A percentile compares a stretch with the other conserved stretches of the same genome.
phyloP scores from a whole-genome alignment of 2,113 vertebrate genomes.

The Nesoenas mayeri region DNA sequence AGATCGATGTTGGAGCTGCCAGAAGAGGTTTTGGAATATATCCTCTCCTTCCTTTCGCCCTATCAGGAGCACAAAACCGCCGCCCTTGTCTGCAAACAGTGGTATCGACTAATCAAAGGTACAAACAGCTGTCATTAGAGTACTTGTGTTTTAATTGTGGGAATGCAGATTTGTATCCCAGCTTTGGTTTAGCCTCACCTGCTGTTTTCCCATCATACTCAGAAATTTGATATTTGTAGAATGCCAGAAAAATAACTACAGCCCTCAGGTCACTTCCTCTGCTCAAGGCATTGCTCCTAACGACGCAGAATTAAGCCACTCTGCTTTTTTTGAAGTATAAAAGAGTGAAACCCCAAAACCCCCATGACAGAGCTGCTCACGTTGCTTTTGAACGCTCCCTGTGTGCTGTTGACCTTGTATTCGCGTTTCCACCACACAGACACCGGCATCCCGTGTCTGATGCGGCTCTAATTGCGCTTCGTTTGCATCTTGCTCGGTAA shows the following conservation, averaged over 20 bases:
- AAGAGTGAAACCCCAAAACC: background rate
- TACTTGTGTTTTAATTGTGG: background rate
- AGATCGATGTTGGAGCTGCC: constrained; percentile 91
- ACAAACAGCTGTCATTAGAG: background rate
- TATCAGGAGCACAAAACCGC: constrained; percentile 99
- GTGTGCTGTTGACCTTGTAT: rapidly evolving
- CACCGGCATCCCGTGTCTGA: background rate
- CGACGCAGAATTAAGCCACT: background rate
- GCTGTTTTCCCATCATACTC: background rate
- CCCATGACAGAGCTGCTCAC: rapidly evolving
- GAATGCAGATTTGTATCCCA: background rate
- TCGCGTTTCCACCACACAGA: background rate
- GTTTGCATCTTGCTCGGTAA: background rate
- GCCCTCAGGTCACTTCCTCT: rapidly evolving
- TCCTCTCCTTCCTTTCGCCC: constrained; percentile 95
- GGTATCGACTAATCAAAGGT: constrained; percentile 99
- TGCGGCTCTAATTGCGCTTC: background rate
- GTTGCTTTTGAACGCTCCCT: background rate
- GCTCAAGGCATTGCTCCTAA: background rate
- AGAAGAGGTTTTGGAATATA: constrained; percentile 96
- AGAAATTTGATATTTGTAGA: background rate
- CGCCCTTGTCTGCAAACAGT: constrained; percentile 97
- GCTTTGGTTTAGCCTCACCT: background rate
- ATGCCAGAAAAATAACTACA: background rate
- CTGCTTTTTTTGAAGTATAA: background rate